phyloP scores from a whole-genome alignment of 2,797 vertebrate species.

The Manis pentadactyla region DNA sequence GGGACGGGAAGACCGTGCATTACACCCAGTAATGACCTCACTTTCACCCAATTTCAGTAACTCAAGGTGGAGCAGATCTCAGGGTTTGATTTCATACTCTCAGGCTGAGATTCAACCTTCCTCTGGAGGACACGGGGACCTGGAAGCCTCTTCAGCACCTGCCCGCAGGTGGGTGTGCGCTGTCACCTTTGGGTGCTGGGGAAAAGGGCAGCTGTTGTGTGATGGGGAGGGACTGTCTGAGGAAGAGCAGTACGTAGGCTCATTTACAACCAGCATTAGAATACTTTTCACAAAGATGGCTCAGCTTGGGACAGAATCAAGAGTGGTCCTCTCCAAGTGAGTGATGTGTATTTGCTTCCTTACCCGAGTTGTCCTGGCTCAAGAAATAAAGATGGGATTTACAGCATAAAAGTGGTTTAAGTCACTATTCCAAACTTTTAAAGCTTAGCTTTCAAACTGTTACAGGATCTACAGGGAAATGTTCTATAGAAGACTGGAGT shows the following conservation, averaged over 20 bases:
- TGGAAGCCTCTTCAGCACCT: too few relatives aligned
- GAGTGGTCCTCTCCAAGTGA: background rate
- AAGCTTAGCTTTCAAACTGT: background rate
- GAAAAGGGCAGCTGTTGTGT: background rate
- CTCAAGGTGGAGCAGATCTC: background rate
- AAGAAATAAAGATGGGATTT: background rate
- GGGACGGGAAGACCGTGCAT: background rate
- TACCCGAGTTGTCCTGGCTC: background rate
- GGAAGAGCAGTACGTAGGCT: background rate
- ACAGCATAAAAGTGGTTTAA: background rate
- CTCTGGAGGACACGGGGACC: background rate
- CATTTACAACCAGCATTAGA: background rate
- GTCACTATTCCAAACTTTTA: background rate
- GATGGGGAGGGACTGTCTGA: background rate
- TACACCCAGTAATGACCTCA: background rate
- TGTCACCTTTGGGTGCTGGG: background rate
- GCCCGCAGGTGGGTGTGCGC: too few relatives aligned
- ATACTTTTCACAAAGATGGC: background rate
- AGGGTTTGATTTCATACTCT: slow-evolving; percentile 3
- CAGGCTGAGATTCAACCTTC: background rate
- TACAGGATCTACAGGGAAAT: background rate
- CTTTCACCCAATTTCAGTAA: slow-evolving; percentile 23
- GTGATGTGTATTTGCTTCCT: slow-evolving; percentile 20
- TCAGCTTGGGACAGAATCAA: background rate
- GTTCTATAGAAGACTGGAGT: background rate